Evolutionary conservation across 2,797 vertebrate species (phyloP).

Genomic region (Myiothlypis coronata): DNA sequence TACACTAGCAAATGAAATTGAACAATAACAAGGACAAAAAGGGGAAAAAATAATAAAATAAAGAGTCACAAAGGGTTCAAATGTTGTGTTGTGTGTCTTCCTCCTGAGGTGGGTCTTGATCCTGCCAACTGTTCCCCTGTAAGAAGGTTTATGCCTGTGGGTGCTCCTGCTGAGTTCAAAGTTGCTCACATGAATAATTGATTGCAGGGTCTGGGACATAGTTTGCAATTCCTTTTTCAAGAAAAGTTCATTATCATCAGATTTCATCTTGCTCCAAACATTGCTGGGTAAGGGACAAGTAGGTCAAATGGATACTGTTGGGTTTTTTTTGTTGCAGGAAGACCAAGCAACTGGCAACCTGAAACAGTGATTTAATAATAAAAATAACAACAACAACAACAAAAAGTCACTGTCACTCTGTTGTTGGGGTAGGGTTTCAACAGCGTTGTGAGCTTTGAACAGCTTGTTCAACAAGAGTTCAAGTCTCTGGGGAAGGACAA

Average conservation of each 20-base stretch:
- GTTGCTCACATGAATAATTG: slow-evolving; percentile 64
- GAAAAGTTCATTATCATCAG: slow-evolving; percentile 55
- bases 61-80: neutral
- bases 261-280: slow-evolving; percentile 11
- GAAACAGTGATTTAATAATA: neutral
- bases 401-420: neutral
- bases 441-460: slow-evolving; percentile 16
- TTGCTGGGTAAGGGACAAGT: slow-evolving; percentile 12
- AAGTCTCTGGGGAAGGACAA: neutral
- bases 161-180: slow-evolving; percentile 65
- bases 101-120: slow-evolving; percentile 36
- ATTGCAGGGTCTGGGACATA: slow-evolving; percentile 46
- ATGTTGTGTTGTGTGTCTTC: slow-evolving; percentile 34
- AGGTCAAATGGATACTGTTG: slow-evolving; percentile 15
- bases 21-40: slow-evolving; percentile 45
- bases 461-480: slow-evolving; percentile 33
- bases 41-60: slow-evolving; percentile 5
- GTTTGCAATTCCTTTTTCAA: slow-evolving; percentile 46
- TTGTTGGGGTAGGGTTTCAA: slow-evolving; percentile 22
- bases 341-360: neutral
- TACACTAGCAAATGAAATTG: slow-evolving; percentile 10
- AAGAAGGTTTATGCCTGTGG: slow-evolving; percentile 61
- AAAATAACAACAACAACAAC: neutral
- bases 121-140: slow-evolving; percentile 42
- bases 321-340: neutral